These are phyloP conservation scores for Dermatemys mawii DNA, from an alignment of 2,113 vertebrate species.

Conservation along the genomic window DNA sequence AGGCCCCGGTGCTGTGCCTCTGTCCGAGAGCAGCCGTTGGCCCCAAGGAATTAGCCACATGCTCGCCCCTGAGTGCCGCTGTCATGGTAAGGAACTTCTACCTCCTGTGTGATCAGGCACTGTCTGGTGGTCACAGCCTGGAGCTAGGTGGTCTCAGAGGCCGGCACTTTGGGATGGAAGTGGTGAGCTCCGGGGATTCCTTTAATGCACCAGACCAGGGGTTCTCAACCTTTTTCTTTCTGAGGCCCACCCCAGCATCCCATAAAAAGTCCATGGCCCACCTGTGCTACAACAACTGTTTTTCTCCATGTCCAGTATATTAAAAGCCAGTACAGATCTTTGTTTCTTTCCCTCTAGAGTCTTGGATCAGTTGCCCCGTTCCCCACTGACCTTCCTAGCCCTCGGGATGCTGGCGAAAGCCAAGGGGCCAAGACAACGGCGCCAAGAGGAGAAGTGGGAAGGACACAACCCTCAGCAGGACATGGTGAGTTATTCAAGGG, in stretches of 20 bases:
- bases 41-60: not conserved
- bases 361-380: constrained; percentile 48
- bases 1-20: not conserved
- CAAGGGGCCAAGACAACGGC: not conserved
- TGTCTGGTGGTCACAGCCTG: not conserved
- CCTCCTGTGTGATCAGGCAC: accelerated
- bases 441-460: constrained; percentile 28
- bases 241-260: not conserved
- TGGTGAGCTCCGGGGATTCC: not conserved
- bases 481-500: constrained; percentile 22
- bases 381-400: constrained; percentile 57
- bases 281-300: not conserved
- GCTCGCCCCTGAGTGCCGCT: constrained; percentile 10
- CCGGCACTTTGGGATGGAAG: not conserved
- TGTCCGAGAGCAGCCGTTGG: constrained; percentile 29
- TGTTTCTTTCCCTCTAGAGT: constrained; percentile 56
- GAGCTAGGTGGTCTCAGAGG: not conserved
- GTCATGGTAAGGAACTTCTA: constrained; percentile 73
- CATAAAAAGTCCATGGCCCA: not conserved
- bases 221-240: not conserved
- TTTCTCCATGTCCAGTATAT: not conserved
- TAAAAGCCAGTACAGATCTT: not conserved
- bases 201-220: not conserved
- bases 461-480: not conserved
- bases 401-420: not conserved